phyloP scores from a whole-genome alignment of 2,888 invertebrate genomes.

The Xestobium rufovillosum region DNA sequence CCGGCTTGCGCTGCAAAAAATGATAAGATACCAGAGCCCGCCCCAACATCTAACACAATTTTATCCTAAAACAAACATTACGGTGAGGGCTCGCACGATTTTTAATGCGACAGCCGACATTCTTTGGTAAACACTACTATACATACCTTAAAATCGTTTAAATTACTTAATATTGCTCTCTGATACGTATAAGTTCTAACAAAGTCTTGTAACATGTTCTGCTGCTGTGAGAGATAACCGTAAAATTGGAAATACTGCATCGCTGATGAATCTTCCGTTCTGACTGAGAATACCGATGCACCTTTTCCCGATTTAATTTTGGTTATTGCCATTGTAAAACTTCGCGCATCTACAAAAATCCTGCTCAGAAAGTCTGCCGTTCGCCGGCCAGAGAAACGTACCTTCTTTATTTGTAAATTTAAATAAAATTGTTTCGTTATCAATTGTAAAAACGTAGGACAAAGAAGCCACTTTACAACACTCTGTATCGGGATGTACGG shows the following conservation, averaged over 20 bases:
- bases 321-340: slow-evolving; percentile 65
- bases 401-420: slow-evolving; percentile 58
- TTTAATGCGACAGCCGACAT: no score
- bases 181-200: slow-evolving; percentile 98
- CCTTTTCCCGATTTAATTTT: slow-evolving; percentile 67
- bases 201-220: slow-evolving; percentile 99
- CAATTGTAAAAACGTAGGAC: slow-evolving; percentile 65
- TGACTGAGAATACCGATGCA: slow-evolving; percentile 82
- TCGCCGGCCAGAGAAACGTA: slow-evolving; percentile 20
- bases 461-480: slow-evolving; percentile 62
- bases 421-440: slow-evolving; percentile 64
- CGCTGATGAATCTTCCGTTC: slow-evolving; percentile 97
- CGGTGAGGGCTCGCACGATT: no score
- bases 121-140: not conserved
- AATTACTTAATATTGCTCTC: slow-evolving; percentile 88
- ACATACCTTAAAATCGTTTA: slow-evolving; percentile 71
- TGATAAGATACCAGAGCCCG: slow-evolving; percentile 96
- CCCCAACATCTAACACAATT: slow-evolving; percentile 95
- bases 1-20: slow-evolving; percentile 99
- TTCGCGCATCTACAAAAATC: slow-evolving; percentile 55
- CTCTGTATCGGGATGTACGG: slow-evolving; percentile 61
- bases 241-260: slow-evolving; percentile 99
- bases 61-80: slow-evolving; percentile 52
- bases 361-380: not conserved
- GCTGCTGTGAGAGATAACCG: slow-evolving; percentile 97